Evolutionary conservation across 2,888 invertebrate genomes (phyloP).

Genomic region (Callyntrura sp.): DNA sequence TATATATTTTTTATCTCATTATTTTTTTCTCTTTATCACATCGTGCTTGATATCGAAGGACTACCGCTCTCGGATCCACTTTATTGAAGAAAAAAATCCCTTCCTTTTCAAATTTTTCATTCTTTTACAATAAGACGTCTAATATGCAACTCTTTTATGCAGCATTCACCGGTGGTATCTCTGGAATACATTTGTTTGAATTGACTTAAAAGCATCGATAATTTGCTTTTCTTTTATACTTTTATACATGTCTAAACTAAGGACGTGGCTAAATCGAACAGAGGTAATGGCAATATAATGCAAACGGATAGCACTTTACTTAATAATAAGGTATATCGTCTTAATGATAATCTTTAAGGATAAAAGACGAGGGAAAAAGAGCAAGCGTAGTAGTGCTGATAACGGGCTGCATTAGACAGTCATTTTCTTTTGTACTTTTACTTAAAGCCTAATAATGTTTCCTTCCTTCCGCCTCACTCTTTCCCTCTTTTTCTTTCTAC

Average conservation of each 20-base stretch:
- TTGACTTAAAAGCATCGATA: slow-evolving; percentile 70
- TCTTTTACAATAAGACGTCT: not conserved
- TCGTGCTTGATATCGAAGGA: not conserved
- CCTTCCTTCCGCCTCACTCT: slow-evolving; percentile 57
- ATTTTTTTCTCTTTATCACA: not conserved
- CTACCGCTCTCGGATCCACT: not conserved
- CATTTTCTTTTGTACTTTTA: slow-evolving; percentile 69
- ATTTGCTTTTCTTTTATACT: slow-evolving; percentile 52
- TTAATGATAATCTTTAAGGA: slow-evolving; percentile 59
- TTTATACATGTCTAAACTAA: not conserved
- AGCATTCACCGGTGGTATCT: not conserved
- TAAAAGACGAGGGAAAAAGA: not conserved
- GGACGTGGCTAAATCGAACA: not conserved
- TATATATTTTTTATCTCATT: slow-evolving; percentile 13
- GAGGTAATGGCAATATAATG: slow-evolving; percentile 36
- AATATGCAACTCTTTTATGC: not conserved
- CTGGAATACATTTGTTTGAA: slow-evolving; percentile 48
- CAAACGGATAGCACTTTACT: slow-evolving; percentile 49
- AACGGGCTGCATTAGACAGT: slow-evolving; percentile 16
- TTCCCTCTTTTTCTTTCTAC: not conserved
- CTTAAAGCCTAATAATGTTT: slow-evolving; percentile 65
- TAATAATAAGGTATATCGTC: slow-evolving; percentile 66
- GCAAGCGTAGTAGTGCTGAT: not conserved
- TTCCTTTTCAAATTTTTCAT: not conserved
- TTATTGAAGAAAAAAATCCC: not conserved